Evolutionary conservation across 2,888 invertebrate genomes (phyloP).

Genomic region (Acanthosepion pharaonis): DNA sequence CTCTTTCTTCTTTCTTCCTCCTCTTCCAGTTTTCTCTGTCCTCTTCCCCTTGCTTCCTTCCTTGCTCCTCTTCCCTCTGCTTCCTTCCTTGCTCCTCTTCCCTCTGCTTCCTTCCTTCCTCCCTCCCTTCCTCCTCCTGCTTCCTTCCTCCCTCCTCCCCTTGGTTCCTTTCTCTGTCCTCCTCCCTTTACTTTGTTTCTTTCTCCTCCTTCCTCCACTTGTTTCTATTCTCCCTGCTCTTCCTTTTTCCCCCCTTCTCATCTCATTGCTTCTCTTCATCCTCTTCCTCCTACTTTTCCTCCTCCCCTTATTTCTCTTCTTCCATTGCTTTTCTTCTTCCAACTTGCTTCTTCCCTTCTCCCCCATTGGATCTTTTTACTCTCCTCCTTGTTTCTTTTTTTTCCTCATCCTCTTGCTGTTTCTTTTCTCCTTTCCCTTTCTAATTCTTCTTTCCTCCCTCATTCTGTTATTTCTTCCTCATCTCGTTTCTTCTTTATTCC

Average conservation of each 20-base stretch:
- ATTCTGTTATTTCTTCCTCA: background rate
- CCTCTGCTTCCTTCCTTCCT: background rate
- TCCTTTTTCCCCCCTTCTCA: background rate
- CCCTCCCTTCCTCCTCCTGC: rapidly evolving
- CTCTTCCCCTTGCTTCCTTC: background rate
- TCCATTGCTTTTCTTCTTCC: background rate
- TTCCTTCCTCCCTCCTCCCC: rapidly evolving
- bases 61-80: background rate
- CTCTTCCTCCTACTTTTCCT: rapidly evolving
- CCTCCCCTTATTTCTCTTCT: background rate
- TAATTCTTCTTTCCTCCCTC: background rate
- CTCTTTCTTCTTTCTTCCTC: background rate
- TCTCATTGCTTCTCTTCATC: too few species aligned
- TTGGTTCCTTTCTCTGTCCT: background rate
- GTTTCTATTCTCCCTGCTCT: background rate
- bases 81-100: background rate
- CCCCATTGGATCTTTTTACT: too few species aligned
- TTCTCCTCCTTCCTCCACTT: background rate
- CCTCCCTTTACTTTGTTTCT: background rate
- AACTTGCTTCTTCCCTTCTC: too few species aligned
- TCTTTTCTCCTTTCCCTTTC: background rate
- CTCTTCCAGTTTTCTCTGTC: background rate
- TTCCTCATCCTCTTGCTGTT: background rate
- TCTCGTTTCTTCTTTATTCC: background rate
- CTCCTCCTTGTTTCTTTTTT: too few species aligned